A percentile compares a stretch with the other conserved stretches of the same genome.
Conservation (phyloP, 1,140 invertebrate genomes). For the Eurosta solidaginis region DNA sequence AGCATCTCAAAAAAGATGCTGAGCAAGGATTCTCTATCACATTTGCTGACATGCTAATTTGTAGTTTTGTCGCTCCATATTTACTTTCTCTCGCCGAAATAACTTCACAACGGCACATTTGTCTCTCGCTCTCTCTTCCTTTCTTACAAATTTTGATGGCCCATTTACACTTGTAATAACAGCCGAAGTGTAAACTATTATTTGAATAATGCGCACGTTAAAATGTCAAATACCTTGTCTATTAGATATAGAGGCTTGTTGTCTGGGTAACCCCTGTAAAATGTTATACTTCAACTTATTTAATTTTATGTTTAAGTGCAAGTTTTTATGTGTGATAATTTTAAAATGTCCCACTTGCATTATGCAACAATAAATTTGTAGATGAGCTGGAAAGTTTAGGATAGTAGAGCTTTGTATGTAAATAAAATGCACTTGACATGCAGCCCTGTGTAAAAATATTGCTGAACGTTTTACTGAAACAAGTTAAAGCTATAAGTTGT, state of each 20-base stretch:
- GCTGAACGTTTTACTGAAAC: too few species aligned
- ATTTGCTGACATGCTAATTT: not conserved
- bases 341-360: not conserved
- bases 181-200: slow-evolving; percentile 1
- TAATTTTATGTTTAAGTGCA: too few species aligned
- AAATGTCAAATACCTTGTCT: slow-evolving; percentile 24
- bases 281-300: slow-evolving; percentile 16
- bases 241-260: not conserved
- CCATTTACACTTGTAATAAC: too few species aligned
- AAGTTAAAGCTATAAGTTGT: too few species aligned
- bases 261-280: slow-evolving; percentile 1
- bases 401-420: not conserved
- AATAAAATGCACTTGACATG: not conserved
- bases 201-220: slow-evolving; percentile 8
- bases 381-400: not conserved
- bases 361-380: not conserved
- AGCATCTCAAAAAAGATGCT: not conserved
- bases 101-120: too few species aligned
- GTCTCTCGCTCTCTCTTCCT: not conserved
- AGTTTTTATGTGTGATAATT: slow-evolving; percentile 4
- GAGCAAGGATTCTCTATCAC: not conserved
- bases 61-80: slow-evolving; percentile 5
- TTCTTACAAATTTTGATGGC: not conserved
- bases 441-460: too few species aligned
- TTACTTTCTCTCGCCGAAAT: not conserved